Conservation (phyloP, 2,113 vertebrate species). For the Oxyura jamaicensis region DNA sequence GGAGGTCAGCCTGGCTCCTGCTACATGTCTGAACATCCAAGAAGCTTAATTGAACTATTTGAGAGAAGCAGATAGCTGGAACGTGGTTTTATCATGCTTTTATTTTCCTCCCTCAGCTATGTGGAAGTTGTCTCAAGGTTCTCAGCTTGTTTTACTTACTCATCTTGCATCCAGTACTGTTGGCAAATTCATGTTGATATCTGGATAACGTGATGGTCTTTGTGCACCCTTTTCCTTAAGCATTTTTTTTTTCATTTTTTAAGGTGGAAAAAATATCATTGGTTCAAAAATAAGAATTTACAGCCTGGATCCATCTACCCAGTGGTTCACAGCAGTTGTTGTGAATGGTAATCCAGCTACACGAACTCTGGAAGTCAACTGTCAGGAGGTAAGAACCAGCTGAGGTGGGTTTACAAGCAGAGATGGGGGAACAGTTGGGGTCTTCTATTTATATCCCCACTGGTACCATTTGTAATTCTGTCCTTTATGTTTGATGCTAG, state of each 20-base stretch:
- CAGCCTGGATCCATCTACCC: slow-evolving; percentile 80
- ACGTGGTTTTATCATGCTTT: neutral
- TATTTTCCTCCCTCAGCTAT: neutral
- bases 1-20: neutral
- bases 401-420: neutral
- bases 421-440: neutral
- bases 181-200: neutral
- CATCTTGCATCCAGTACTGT: neutral
- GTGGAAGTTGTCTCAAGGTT: neutral
- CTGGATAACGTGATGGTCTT: neutral
- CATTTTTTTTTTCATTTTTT: neutral
- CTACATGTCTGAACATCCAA: neutral
- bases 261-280: slow-evolving; percentile 81
- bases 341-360: slow-evolving; percentile 76
- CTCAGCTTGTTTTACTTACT: neutral
- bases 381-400: slow-evolving; percentile 77
- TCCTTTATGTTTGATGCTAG: neutral
- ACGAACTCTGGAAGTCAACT: slow-evolving; percentile 80
- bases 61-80: neutral
- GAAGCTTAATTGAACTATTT: neutral
- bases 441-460: neutral
- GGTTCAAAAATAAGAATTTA: slow-evolving; percentile 83
- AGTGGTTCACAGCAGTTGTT: slow-evolving; percentile 82
- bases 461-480: neutral
- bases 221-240: neutral